Evolutionary conservation across 2,113 vertebrate genomes (phyloP).

Genomic region (Glareola pratincola): DNA sequence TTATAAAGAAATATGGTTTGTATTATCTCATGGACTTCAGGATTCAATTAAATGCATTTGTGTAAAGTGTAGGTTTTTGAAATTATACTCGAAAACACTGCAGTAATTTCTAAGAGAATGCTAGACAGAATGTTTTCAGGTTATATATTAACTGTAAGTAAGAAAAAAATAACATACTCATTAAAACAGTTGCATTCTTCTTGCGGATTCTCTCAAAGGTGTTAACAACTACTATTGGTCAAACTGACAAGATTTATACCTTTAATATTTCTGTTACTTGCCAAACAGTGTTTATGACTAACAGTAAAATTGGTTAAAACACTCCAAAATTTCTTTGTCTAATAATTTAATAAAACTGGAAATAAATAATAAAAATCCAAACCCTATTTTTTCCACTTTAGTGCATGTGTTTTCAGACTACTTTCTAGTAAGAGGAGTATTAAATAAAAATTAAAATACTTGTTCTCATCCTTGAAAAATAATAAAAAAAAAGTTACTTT

Average conservation of each 20-base stretch:
- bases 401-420: not conserved
- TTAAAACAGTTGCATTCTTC: not conserved
- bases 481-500: not conserved
- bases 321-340: not conserved
- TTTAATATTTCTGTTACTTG: not conserved
- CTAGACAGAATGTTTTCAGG: not conserved
- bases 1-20: not conserved
- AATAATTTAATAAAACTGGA: not conserved
- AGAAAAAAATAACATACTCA: not conserved
- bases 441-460: not conserved
- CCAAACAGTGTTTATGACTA: not conserved
- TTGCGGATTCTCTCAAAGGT: not conserved
- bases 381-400: not conserved
- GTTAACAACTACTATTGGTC: not conserved
- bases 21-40: not conserved
- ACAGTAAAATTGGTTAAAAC: not conserved
- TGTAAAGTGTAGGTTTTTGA: not conserved
- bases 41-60: not conserved
- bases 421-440: not conserved
- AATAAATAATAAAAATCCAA: not conserved
- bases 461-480: not conserved
- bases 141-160: not conserved
- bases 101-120: not conserved
- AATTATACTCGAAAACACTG: not conserved
- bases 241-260: not conserved